These are phyloP conservation scores for Marasmarcha lunaedactyla DNA, from an alignment of 2,888 invertebrate genomes.

Conservation along the genomic window DNA sequence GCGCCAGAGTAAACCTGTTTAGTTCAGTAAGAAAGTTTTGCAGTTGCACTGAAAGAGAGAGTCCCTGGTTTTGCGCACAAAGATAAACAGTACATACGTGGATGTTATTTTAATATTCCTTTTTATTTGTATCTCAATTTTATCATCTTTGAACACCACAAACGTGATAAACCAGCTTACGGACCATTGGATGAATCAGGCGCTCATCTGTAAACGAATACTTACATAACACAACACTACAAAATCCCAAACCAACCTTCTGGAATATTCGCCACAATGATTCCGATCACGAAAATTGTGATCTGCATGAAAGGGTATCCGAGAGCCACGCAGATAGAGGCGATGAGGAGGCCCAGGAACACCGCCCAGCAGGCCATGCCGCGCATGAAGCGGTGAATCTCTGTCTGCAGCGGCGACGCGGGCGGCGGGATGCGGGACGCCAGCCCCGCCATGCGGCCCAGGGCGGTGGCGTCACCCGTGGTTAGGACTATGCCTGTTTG, in stretches of 20 bases:
- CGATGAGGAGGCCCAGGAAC: conserved; percentile 92
- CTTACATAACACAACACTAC: too few species aligned
- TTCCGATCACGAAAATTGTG: conserved; percentile 95
- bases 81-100: too few species aligned
- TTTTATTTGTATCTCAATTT: too few species aligned
- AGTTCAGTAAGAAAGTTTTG: too few species aligned
- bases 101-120: too few species aligned
- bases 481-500: conserved; percentile 82
- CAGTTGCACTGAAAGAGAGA: too few species aligned
- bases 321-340: conserved; percentile 91
- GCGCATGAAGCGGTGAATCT: conserved; percentile 97
- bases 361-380: conserved; percentile 93
- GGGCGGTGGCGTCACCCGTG: conserved; percentile 84
- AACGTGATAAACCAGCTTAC: too few species aligned
- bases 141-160: too few species aligned
- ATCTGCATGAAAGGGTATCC: conserved; percentile 99
- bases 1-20: too few species aligned
- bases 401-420: conserved; percentile 95
- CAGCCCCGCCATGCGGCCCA: conserved; percentile 93
- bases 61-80: too few species aligned
- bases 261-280: conserved; percentile 99
- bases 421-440: conserved; percentile 92
- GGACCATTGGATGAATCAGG: too few species aligned
- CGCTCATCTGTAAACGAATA: too few species aligned
- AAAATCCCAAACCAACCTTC: conserved; percentile 78